phyloP scores from a whole-genome alignment of 2,797 vertebrate genomes.

The Momotus momota region DNA sequence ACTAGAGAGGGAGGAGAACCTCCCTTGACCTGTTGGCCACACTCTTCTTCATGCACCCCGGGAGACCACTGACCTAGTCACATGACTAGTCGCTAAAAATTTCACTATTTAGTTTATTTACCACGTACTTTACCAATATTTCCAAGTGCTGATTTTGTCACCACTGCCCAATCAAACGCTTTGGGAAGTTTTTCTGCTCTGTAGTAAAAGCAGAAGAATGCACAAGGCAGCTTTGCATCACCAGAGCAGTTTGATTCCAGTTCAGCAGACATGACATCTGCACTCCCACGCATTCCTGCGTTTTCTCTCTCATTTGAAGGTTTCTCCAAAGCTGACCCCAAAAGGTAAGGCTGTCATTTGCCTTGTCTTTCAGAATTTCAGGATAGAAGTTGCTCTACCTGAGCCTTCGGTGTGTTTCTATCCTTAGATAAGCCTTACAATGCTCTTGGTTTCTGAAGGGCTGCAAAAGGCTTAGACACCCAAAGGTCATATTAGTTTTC shows the following conservation, averaged over 20 bases:
- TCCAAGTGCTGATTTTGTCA: not conserved
- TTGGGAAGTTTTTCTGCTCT: not conserved
- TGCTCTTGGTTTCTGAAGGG: not conserved
- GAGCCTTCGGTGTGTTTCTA: not conserved
- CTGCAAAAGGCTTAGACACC: not conserved
- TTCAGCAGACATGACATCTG: not conserved
- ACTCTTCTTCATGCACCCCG: not conserved
- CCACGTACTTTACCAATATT: not conserved
- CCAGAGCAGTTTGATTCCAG: not conserved
- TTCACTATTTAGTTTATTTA: not conserved
- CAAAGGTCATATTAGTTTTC: not conserved
- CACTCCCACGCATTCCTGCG: fast-evolving
- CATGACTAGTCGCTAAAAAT: fast-evolving
- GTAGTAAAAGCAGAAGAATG: not conserved
- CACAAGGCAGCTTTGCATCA: not conserved
- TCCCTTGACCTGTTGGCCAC: not conserved
- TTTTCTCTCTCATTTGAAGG: not conserved
- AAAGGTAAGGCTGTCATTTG: not conserved
- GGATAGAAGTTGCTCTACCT: not conserved
- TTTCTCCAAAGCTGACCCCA: not conserved
- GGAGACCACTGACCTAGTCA: not conserved
- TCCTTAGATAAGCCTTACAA: not conserved
- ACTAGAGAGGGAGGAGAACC: not conserved
- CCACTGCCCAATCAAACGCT: not conserved
- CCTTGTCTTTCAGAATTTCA: not conserved